Base-by-base conservation (phyloP, 2,888 invertebrate species). In the Phengaris alcon region DNA sequence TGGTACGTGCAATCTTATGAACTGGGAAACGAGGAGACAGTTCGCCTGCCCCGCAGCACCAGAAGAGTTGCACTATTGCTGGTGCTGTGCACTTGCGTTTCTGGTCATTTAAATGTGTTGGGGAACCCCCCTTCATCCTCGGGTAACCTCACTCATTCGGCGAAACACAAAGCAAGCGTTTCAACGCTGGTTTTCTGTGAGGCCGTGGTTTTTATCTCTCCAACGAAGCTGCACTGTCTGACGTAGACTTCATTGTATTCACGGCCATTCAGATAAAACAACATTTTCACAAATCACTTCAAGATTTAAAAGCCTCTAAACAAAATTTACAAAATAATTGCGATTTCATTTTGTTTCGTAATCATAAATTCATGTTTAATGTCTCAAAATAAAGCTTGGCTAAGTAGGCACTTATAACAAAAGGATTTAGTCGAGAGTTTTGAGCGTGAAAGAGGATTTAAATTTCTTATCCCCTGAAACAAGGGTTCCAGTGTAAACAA, bases 371-470 rank as follows among this genome's bases (percentile, higher is more conserved):
- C 15, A 46, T 69, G 75, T 57, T 75, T 70, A 75, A 75, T 59
- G 75, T 70, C 70, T 13, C 70, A 81, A 85, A 86, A 85, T 83
- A 84, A 86, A 88, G 84, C 83, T 83, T 80, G 82, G 85, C 83
- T 83, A 84, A 83, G 82, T 81, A 83, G 84, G 86, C 84, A 87
- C 86, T 89, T 87, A 88, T 90, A 89, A 90, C 87, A 88, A 87
- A 88, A 87, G 87, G 89, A 86, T 91, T 89, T 86, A 88, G 86
- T 86, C 84, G 80, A 83, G 86, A 89, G 87, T 83, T 85, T 84
- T 83, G 82, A 83, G 83, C 86, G 83, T 82, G 82, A 83, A 85
- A 85, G 83, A 81, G 84, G 88, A 87, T 89, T 89, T 75, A 70
- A 75, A 75, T 75, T 75, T 75, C 57, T 74, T 59, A 75, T 75